These are phyloP conservation scores for Sicus ferrugineus DNA, from an alignment of 2,888 invertebrate genomes.

Conservation along the genomic window DNA sequence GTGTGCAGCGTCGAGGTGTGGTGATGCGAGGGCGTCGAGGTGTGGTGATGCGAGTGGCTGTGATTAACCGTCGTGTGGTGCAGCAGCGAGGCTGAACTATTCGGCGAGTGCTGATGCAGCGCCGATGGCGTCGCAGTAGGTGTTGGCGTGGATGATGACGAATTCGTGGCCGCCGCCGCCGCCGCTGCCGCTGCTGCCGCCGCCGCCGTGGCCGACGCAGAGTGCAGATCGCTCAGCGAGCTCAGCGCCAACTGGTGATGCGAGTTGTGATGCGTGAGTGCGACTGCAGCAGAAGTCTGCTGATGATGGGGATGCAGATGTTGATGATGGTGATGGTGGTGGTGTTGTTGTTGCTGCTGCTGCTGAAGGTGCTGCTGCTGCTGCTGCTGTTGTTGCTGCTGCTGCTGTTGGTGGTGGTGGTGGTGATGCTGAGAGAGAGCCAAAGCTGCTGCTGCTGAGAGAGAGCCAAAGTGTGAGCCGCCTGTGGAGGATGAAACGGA, in stretches of 20 bases:
- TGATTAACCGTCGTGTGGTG: slow-evolving; percentile 38
- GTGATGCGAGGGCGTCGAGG: slow-evolving; percentile 42
- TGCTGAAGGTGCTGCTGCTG: slow-evolving; percentile 45
- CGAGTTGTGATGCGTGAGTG: slow-evolving; percentile 46
- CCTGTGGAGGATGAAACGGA: slow-evolving; percentile 48
- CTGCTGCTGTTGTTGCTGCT: slow-evolving; percentile 51
- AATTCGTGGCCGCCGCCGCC: not conserved
- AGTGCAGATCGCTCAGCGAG: slow-evolving; percentile 53
- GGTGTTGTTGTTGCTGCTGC: slow-evolving; percentile 41
- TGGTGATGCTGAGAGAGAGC: slow-evolving; percentile 48
- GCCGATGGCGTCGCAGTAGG: slow-evolving; percentile 41
- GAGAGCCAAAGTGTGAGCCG: slow-evolving; percentile 48
- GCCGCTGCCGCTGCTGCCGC: too few species aligned
- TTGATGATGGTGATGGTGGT: slow-evolving; percentile 43
- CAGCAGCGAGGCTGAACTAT: slow-evolving; percentile 49
- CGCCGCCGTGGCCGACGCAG: slow-evolving; percentile 39
- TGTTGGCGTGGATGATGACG: slow-evolving; percentile 28
- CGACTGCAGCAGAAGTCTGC: slow-evolving; percentile 43
- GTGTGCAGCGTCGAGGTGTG: slow-evolving; percentile 22
- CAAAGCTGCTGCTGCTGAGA: slow-evolving; percentile 48
- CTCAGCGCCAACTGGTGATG: slow-evolving; percentile 59
- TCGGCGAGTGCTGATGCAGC: slow-evolving; percentile 42
- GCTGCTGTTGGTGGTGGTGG: slow-evolving; percentile 51
- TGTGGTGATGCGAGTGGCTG: slow-evolving; percentile 42
- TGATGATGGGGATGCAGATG: slow-evolving; percentile 41